Percentiles rank a stretch among this genome's conserved stretches.
Evolutionary conservation across 2,888 invertebrate species (phyloP).

Genomic region (Amiota communis): DNA sequence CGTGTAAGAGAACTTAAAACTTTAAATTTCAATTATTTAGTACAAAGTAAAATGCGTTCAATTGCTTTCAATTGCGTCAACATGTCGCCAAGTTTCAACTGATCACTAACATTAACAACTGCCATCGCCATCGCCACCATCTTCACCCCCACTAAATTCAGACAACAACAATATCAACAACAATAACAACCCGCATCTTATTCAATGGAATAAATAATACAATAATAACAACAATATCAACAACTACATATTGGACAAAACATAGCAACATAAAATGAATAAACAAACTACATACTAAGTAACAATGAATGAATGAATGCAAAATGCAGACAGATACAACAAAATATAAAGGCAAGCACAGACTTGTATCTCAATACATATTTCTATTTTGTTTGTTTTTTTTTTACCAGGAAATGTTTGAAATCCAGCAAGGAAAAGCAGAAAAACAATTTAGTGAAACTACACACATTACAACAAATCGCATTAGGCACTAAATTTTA

Average conservation of each 20-base stretch:
- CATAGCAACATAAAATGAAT: conserved; percentile 53
- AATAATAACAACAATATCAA: conserved; percentile 20
- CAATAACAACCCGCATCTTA: background rate
- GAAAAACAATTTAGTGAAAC: conserved; percentile 26
- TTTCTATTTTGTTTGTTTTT: conserved; percentile 18
- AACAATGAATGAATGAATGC: no score
- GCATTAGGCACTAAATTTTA: conserved; percentile 62
- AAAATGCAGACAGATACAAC: conserved; percentile 32
- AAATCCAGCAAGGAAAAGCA: conserved; percentile 45
- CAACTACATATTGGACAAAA: conserved; percentile 38
- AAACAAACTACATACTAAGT: conserved; percentile 33
- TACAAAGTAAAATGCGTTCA: no score
- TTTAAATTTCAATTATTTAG: no score
- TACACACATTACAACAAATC: conserved; percentile 61
- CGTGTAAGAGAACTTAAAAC: no score
- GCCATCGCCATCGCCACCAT: background rate
- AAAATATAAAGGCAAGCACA: conserved; percentile 26
- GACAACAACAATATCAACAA: background rate
- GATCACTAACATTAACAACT: background rate
- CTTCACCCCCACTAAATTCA: background rate
- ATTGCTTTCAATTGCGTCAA: no score
- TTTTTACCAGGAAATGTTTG: conserved; percentile 51
- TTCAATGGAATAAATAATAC: background rate
- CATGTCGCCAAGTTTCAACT: no score
- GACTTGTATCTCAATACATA: background rate